Evolutionary conservation across 2,888 invertebrate species (phyloP).

Genomic region (Chloroclysta siterata): DNA sequence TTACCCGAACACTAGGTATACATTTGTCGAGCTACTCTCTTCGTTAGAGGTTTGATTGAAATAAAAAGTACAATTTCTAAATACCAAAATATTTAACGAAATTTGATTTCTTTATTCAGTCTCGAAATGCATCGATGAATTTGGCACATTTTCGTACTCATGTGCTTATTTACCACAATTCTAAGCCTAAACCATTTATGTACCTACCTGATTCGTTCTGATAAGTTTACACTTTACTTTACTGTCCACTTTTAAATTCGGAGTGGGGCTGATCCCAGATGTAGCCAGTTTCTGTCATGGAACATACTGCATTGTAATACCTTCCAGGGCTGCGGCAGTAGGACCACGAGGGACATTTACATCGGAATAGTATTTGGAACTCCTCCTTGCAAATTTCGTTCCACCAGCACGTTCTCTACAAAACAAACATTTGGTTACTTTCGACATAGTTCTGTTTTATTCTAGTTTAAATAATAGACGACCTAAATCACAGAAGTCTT

Average conservation of each 20-base stretch:
- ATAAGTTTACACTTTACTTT: slow-evolving; percentile 36
- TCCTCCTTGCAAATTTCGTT: slow-evolving; percentile 97
- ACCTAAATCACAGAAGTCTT: not conserved
- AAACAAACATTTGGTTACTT: not conserved
- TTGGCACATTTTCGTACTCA: slow-evolving; percentile 57
- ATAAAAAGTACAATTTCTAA: slow-evolving; percentile 33
- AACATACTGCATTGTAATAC: slow-evolving; percentile 95
- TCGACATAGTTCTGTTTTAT: not conserved
- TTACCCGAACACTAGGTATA: slow-evolving; percentile 52
- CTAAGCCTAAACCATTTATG: slow-evolving; percentile 40
- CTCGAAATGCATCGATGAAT: slow-evolving; percentile 72
- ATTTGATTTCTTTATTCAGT: slow-evolving; percentile 78
- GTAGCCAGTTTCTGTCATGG: slow-evolving; percentile 95
- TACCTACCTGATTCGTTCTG: no score
- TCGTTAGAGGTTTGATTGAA: slow-evolving; percentile 46
- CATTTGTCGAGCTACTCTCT: slow-evolving; percentile 55
- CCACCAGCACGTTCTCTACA: slow-evolving; percentile 96
- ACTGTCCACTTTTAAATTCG: slow-evolving; percentile 72
- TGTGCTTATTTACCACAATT: slow-evolving; percentile 37
- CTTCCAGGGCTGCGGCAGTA: slow-evolving; percentile 94
- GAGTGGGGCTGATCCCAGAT: slow-evolving; percentile 93
- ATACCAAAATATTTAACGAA: slow-evolving; percentile 78
- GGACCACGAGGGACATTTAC: slow-evolving; percentile 95
- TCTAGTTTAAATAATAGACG: not conserved
- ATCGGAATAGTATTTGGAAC: slow-evolving; percentile 93